Evolutionary conservation across 2,797 vertebrate species (phyloP).

Genomic region (Anguilla obscura): DNA sequence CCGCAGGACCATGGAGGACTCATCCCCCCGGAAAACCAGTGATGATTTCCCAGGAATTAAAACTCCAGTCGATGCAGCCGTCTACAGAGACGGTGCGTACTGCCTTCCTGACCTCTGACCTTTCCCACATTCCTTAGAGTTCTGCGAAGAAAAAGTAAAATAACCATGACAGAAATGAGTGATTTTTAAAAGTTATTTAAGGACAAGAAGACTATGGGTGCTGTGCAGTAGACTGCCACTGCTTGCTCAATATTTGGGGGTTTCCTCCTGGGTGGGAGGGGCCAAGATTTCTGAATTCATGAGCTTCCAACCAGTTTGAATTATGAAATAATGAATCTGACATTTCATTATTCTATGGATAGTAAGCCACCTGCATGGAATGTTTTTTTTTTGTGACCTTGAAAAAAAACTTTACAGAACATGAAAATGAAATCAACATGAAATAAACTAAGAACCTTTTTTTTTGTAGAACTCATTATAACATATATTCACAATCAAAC

Average conservation of each 20-base stretch:
- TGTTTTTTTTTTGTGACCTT: too few relatives aligned
- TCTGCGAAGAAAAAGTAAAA: slow-evolving; percentile 10
- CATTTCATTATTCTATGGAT: neutral
- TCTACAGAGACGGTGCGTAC: slow-evolving; percentile 66
- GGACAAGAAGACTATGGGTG: slow-evolving; percentile 37
- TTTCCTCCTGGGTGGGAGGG: neutral
- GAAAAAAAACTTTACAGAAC: neutral
- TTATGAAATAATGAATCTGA: neutral
- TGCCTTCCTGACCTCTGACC: neutral
- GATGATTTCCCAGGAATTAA: slow-evolving; percentile 72
- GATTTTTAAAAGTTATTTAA: slow-evolving; percentile 27
- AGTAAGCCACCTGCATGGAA: neutral
- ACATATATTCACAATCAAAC: neutral
- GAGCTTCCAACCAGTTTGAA: neutral
- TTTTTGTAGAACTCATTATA: neutral
- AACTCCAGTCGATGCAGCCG: slow-evolving; percentile 65
- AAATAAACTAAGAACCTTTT: neutral
- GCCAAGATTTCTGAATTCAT: neutral
- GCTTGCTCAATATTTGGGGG: neutral
- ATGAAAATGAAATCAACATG: too few relatives aligned
- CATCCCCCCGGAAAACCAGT: slow-evolving; percentile 67
- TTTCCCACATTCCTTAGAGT: neutral
- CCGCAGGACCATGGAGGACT: slow-evolving; percentile 65
- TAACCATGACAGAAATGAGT: slow-evolving; percentile 26
- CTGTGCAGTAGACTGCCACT: slow-evolving; percentile 32